Base-by-base conservation (phyloP, 2,113 vertebrate species). In the Galbula dea region DNA sequence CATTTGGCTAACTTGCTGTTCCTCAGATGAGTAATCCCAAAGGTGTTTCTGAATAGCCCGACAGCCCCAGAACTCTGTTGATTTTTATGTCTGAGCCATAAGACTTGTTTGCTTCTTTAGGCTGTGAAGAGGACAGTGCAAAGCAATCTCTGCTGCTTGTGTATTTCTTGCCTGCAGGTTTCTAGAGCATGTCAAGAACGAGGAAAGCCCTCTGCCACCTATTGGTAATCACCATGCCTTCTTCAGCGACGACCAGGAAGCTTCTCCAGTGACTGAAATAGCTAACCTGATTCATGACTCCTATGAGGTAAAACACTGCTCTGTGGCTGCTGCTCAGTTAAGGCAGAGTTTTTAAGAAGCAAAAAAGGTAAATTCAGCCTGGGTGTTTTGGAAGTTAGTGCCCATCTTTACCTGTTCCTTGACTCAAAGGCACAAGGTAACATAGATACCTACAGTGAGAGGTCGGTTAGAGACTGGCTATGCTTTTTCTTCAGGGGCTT, bases 271-370 rank as follows among this genome's bases (percentile, higher is more conserved):
- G 92, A 98, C 97, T 3, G 98, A 98, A 94, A 99, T 99, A 95
- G 98, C 97, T 1, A 96, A 98, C 79, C 97, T 99, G 74, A 98
- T 99, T 95, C 98, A 97, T 10, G 98, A 99, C 63, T 98, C 99
- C 24, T 98, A 98, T 16, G 98, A 99, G 98, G 99, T 99, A 93
- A 96, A 36, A 61, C 10, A 66, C 26, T 59, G 73, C n/a, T 57
- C 39, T 4, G 2, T 43, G 41, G 41, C 45, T 73, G 4, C 41
- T 71, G 32, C 16, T 76, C 74, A 66, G 12, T 73, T 83, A 77
- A 66, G 11, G 57, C 32, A 17, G 19, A 45, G 21, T 74, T 72
- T 61, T 63, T 27, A 39, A 79, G 55, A 63, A 30, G 18, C n/a
- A n/a, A 55, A 11, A 29, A 52, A 39, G 21, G 85, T 63, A 52